phyloP scores from a whole-genome alignment of 1,140 invertebrate genomes.

The Bombus cullumanus region DNA sequence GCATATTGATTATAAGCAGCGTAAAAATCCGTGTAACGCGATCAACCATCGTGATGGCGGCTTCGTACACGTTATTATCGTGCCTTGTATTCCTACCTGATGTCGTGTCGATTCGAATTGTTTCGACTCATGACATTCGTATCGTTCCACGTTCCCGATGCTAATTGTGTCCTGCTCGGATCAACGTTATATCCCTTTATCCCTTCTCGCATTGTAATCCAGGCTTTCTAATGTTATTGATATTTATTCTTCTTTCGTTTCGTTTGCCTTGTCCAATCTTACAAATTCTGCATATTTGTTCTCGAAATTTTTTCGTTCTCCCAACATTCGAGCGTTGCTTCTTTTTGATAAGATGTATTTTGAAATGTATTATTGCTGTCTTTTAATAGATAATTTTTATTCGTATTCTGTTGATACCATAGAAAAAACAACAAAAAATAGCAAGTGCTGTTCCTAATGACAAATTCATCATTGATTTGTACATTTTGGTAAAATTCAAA shows the following conservation, averaged over 20 bases:
- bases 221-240: neutral
- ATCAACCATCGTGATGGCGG: conserved; percentile 25
- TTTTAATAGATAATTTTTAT: too few species aligned
- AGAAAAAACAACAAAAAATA: neutral
- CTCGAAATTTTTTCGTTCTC: neutral
- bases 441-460: neutral
- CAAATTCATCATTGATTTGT: too few species aligned
- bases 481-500: too few species aligned
- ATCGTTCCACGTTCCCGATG: neutral
- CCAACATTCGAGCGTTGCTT: neutral
- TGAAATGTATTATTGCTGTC: too few species aligned
- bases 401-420: neutral
- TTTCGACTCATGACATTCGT: neutral
- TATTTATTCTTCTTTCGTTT: neutral
- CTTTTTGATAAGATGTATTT: too few species aligned
- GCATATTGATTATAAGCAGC: neutral
- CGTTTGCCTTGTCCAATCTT: neutral
- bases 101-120: neutral
- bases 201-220: too few species aligned
- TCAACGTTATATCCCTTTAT: neutral
- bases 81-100: neutral
- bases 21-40: conserved; percentile 52
- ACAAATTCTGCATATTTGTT: neutral
- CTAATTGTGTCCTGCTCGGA: neutral
- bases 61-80: conserved; percentile 14